These are phyloP conservation scores for Eugnorisma glareosa DNA, from an alignment of 2,888 invertebrate species.

Conservation along the genomic window DNA sequence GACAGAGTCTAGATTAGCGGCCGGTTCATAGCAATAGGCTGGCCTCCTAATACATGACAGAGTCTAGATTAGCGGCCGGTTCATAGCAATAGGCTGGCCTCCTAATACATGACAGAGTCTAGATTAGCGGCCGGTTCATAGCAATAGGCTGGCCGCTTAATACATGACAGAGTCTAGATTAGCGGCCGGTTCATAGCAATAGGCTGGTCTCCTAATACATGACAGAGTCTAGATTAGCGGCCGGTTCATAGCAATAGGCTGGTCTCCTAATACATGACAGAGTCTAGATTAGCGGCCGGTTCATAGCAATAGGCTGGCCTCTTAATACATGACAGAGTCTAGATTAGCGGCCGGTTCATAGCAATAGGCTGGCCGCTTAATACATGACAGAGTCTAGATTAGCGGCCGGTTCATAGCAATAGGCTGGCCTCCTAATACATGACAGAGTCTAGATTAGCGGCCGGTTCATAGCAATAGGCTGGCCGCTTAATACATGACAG, in stretches of 20 bases:
- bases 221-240: too few relatives aligned
- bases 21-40: background rate
- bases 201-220: background rate
- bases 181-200: background rate
- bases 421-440: background rate
- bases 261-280: background rate
- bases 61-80: background rate
- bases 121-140: background rate
- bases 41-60: background rate
- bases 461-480: background rate
- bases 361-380: background rate
- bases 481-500: background rate
- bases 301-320: background rate
- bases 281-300: background rate
- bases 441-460: too few relatives aligned
- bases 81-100: background rate
- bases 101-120: background rate
- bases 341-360: background rate
- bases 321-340: background rate
- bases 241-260: background rate
- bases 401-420: background rate
- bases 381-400: too few relatives aligned
- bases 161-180: too few relatives aligned
- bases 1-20: too few relatives aligned
- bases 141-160: background rate